phyloP scores from a whole-genome alignment of 2,888 invertebrate species.

The Tigriopus californicus region DNA sequence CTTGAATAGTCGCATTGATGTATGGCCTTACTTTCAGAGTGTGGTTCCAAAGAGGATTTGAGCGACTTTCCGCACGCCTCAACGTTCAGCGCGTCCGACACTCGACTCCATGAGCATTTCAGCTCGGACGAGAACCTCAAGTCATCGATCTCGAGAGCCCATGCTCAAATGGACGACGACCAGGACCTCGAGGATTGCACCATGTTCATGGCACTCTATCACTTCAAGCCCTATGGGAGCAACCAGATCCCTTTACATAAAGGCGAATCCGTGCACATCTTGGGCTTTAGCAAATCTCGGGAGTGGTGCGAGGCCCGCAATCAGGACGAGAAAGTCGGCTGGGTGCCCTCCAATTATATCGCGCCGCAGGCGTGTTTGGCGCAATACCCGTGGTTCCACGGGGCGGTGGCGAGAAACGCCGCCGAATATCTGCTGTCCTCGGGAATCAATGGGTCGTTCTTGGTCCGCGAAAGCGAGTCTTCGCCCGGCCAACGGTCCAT shows the following conservation, averaged over 20 bases:
- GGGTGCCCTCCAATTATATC: constrained; percentile 98
- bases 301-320: constrained; percentile 99
- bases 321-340: constrained; percentile 70
- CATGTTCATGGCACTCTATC: constrained; percentile 90
- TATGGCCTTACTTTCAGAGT: no score
- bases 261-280: constrained; percentile 71
- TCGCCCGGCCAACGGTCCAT: constrained; percentile 50
- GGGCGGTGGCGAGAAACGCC: constrained; percentile 49
- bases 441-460: constrained; percentile 95
- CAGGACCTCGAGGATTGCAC: constrained; percentile 80
- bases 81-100: no score
- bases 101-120: no score
- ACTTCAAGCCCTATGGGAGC: constrained; percentile 93
- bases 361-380: constrained; percentile 93
- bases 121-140: no score
- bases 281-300: constrained; percentile 94
- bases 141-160: no score
- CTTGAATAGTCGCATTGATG: no score
- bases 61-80: no score
- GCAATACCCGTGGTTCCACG: constrained; percentile 88
- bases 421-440: constrained; percentile 94
- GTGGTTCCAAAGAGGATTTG: no score
- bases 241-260: constrained; percentile 89
- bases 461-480: constrained; percentile 93
- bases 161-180: constrained; percentile 33